These are phyloP conservation scores for Perca schrenkii DNA, from an alignment of 2,113 vertebrate species.

Conservation along the genomic window DNA sequence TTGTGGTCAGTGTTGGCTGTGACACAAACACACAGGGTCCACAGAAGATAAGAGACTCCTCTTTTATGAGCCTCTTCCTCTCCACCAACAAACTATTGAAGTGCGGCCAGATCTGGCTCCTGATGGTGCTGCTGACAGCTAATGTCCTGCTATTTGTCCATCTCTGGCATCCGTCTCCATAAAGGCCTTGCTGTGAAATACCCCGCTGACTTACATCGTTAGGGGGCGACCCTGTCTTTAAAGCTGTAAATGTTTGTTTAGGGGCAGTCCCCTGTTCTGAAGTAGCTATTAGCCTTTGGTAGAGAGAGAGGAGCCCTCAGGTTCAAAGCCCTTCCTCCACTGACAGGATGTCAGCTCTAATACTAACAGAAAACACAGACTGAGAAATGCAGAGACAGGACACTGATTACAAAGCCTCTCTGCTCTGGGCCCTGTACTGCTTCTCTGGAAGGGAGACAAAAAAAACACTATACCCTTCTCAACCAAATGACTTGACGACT, in stretches of 20 bases:
- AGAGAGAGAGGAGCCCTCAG: slow-evolving; percentile 72
- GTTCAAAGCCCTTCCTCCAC: slow-evolving; percentile 79
- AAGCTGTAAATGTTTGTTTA: slow-evolving; percentile 81
- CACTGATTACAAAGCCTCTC: slow-evolving; percentile 70
- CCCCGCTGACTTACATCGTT: slow-evolving; percentile 74
- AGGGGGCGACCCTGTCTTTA: slow-evolving; percentile 77
- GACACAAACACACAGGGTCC: slow-evolving; percentile 67
- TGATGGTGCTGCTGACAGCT: slow-evolving; percentile 76
- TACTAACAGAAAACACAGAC: slow-evolving; percentile 75
- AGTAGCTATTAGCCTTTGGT: slow-evolving; percentile 78
- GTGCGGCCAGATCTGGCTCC: slow-evolving; percentile 73
- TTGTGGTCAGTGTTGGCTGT: slow-evolving; percentile 53
- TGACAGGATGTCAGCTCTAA: slow-evolving; percentile 78
- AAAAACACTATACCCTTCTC: slow-evolving; percentile 25
- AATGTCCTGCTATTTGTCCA: slow-evolving; percentile 81
- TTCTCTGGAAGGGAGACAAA: slow-evolving; percentile 47
- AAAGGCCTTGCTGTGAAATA: slow-evolving; percentile 73
- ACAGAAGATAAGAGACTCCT: slow-evolving; percentile 76
- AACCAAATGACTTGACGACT: slow-evolving; percentile 64
- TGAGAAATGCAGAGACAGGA: slow-evolving; percentile 65
- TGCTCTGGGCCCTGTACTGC: slow-evolving; percentile 47
- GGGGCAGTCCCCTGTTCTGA: slow-evolving; percentile 69
- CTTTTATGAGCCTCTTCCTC: slow-evolving; percentile 80
- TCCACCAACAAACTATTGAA: slow-evolving; percentile 78
- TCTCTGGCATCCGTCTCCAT: slow-evolving; percentile 77